Evolutionary conservation across 1,140 invertebrate species (phyloP).

Genomic region (Spodoptera litura): DNA sequence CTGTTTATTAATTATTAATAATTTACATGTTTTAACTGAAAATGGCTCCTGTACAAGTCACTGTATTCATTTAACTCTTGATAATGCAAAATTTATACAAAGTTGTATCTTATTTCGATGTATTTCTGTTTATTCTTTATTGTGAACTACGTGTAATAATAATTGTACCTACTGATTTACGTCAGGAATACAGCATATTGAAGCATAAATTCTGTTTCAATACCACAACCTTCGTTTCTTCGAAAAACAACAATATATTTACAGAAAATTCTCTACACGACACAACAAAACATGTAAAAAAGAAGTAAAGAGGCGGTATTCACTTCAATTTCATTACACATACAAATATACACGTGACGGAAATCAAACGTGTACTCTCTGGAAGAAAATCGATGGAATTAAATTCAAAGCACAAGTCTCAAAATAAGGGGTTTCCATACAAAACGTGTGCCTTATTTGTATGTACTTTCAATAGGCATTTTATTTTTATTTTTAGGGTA

Average conservation of each 20-base stretch:
- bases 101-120: no score
- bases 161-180: no score
- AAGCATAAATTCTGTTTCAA: not conserved
- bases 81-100: no score
- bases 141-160: no score
- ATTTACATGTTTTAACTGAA: not conserved
- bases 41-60: not conserved
- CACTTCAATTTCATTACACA: conserved; percentile 45
- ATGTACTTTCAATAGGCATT: conserved; percentile 66
- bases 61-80: no score
- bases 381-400: conserved; percentile 69
- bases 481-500: conserved; percentile 53
- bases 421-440: conserved; percentile 71
- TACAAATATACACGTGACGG: not conserved
- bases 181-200: not conserved
- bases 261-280: no score
- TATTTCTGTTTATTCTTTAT: no score
- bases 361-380: conserved; percentile 31
- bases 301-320: no score
- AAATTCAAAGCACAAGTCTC: conserved; percentile 68
- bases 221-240: not conserved
- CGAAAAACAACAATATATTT: not conserved
- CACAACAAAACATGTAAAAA: no score
- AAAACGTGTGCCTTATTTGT: conserved; percentile 74
- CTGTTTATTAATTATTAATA: no score